Evolutionary conservation across 2,113 vertebrate species (phyloP), one percentile per base, ranked within the genome.

Genomic region (Dicaeum eximium): DNA sequence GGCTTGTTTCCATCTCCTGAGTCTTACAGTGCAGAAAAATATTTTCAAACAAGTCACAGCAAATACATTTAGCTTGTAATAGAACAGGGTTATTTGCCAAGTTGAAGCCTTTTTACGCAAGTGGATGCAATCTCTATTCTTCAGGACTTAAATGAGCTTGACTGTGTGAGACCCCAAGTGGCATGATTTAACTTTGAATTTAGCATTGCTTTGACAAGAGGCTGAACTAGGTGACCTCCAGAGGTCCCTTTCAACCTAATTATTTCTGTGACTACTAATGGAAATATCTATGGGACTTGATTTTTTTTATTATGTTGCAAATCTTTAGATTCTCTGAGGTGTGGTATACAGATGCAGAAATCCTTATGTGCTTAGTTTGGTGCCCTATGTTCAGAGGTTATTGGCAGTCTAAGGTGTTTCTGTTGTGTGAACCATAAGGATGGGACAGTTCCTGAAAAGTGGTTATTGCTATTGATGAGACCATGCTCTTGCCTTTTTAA

Each of bases 331-430:
- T 67, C 28, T 69, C 27, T 44, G 42, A 51, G 23, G 9, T 31
- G 3, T 35, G 10, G 79, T 62, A 10, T 18, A n/a, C 9, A 71
- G 9, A 10, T 57, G 44, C 45, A 66, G 80, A 86, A 91, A 33
- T 73, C 15, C 23, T 58, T 50, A 37, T 0, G 0, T 56, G 30
- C 38, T 66, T 56, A 22, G 27, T 35, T 91, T 88, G 28, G n/a
- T 78, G 17, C 27, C 16, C 18, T 45, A 1, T 0, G 0, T 30
- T 64, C 6, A 27, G 35, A 67, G 66, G 7, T n/a, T 45, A 8
- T 15, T 61, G 40, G 5, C 33, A 31, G 5, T 65, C 24, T 19
- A 42, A 77, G 17, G 7, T 22, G 11, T 80, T 80, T 78, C n/a
- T 30, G 37, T 89, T 94, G 25, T 33, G 35, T 61, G 9, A 19